A percentile compares a stretch with the other conserved stretches of the same genome.
These are phyloP conservation scores for Xylocopa sonorina DNA, from an alignment of 1,140 invertebrate species.

Conservation along the genomic window DNA sequence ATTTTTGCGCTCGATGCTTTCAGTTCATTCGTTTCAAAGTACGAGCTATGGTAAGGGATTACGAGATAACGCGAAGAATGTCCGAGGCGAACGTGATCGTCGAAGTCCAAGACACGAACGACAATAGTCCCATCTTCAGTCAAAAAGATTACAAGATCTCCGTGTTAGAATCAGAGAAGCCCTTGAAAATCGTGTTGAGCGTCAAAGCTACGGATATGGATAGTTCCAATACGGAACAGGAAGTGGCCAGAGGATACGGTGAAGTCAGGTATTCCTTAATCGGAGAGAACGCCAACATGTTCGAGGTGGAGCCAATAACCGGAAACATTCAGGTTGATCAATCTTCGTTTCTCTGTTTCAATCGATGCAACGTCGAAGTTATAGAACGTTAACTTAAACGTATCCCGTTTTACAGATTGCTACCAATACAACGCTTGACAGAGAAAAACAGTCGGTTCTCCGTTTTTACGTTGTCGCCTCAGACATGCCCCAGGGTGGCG, in stretches of 20 bases:
- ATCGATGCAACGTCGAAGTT: background rate
- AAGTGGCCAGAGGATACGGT: conserved; percentile 85
- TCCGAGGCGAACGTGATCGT: conserved; percentile 87
- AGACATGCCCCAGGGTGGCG: conserved; percentile 87
- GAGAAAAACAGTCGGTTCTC: conserved; percentile 88
- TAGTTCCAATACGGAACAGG: conserved; percentile 84
- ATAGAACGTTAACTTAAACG: background rate
- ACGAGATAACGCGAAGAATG: conserved; percentile 84
- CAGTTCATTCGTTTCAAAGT: conserved; percentile 87
- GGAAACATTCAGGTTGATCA: conserved; percentile 84
- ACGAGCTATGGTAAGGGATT: conserved; percentile 87
- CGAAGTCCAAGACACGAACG: conserved; percentile 89
- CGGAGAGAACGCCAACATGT: conserved; percentile 88
- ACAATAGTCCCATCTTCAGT: conserved; percentile 89
- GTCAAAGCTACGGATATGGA: conserved; percentile 89
- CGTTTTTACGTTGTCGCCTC: conserved; percentile 87
- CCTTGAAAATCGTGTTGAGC: conserved; percentile 86
- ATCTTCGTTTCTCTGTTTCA: background rate
- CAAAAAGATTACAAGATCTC: conserved; percentile 87
- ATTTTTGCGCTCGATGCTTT: conserved; percentile 23
- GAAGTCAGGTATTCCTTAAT: conserved; percentile 86
- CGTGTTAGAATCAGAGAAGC: conserved; percentile 86
- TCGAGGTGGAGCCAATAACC: conserved; percentile 86
- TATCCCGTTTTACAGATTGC: conserved; percentile 81
- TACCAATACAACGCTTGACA: conserved; percentile 87